Base-by-base conservation (phyloP, 2,113 vertebrate species). In the Mastomys coucha region DNA sequence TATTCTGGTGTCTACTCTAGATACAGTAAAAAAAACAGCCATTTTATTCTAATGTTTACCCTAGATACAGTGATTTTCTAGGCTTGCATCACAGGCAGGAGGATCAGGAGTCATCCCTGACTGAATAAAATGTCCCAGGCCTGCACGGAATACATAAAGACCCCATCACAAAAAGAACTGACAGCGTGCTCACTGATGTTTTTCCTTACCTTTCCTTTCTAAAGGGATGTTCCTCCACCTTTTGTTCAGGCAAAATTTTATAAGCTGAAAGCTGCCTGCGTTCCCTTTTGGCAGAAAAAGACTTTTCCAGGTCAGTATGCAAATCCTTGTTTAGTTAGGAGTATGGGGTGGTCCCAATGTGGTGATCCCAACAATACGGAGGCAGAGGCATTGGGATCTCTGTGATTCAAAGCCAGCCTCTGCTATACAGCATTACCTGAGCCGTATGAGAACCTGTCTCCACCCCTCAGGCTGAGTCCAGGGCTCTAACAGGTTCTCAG, bases 231-330 rank as follows among this genome's bases (percentile, higher is more conserved):
- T 22, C 98, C 98, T 77, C 96, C 49, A 5, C 0, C 77, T 22
- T 97, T 98, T 1, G 85, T 98, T 42, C 99, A 98, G 84, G 39
- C 11, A 28, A 98, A 93, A 60, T 98, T 99, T 97, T 98, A 98
- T 36, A 98, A 72, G 39, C 93, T 99, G 16, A 99, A 99, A 97
- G 91, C 97, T 10, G 91, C 96, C 53, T 94, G 2, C 60, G 98
- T 99, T 28, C 98, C 98, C n/a, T 77, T 94, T 8, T 99, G 98
- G 98, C 98, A 98, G 90, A 97, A 42, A 11, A 98, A 96, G 96
- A 98, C 98, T 39, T 98, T 99, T 88, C 92, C 98, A 96, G 99
- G 99, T 99, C 73, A 98, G 98, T 98, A 91, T 76, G 0, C 82
- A 51, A 14, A 11, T 45, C 5, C 53, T 95, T 53, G 13, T 17